These are phyloP conservation scores for Panagrolaimus sp. DNA, from an alignment of 1,140 invertebrate genomes.

Conservation along the genomic window DNA sequence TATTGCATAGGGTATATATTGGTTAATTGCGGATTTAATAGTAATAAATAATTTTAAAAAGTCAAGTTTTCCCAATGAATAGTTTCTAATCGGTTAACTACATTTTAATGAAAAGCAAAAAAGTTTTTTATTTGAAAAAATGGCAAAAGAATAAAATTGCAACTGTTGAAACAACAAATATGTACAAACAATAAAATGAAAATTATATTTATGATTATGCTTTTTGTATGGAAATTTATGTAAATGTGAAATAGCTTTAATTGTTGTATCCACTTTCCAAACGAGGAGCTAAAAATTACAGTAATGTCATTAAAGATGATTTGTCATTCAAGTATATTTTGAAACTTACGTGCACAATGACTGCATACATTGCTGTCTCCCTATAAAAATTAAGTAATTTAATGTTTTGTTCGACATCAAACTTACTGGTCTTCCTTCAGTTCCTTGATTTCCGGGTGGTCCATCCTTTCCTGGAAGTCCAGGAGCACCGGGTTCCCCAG, in stretches of 20 bases:
- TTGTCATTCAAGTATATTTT: neutral
- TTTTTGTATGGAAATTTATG: too few species aligned
- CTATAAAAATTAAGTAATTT: neutral
- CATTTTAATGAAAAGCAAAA: too few species aligned
- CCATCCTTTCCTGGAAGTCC: constrained; percentile 3
- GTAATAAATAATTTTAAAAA: too few species aligned
- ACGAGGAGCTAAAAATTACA: constrained; percentile 14
- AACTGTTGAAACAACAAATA: too few species aligned
- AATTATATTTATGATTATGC: too few species aligned
- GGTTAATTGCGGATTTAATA: too few species aligned
- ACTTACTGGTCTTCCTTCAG: neutral
- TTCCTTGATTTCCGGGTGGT: neutral
- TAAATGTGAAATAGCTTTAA: neutral
- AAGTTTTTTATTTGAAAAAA: too few species aligned
- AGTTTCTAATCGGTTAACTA: too few species aligned
- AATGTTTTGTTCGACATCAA: neutral
- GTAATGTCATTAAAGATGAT: neutral
- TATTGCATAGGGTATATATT: too few species aligned
- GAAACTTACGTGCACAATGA: constrained; percentile 12
- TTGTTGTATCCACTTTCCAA: constrained; percentile 6
- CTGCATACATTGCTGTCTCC: constrained; percentile 2
- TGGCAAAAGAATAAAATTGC: too few species aligned
- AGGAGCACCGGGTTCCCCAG: neutral
- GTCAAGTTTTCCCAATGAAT: too few species aligned
- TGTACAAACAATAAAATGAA: too few species aligned